Percentiles rank a stretch among this genome's conserved stretches.
Conservation (phyloP, 2,888 invertebrate species). For the Lycia hirtaria region DNA sequence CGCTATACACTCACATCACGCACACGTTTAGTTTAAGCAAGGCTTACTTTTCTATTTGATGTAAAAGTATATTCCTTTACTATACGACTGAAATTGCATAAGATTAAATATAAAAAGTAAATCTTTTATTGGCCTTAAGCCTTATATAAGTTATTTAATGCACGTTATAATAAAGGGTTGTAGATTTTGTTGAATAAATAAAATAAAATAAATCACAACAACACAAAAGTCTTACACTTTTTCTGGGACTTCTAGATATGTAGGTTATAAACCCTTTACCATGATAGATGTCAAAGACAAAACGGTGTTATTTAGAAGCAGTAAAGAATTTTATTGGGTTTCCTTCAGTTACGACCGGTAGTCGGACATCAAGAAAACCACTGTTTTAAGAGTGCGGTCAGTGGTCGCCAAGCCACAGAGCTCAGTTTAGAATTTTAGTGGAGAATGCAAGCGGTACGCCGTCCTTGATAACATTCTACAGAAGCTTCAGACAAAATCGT, state of each 20-base stretch:
- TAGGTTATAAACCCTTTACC: conserved; percentile 5
- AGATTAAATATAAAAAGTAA: too few relatives aligned
- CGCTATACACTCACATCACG: too few relatives aligned
- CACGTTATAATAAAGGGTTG: too few relatives aligned
- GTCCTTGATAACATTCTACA: not conserved
- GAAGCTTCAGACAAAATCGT: not conserved
- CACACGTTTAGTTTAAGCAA: too few relatives aligned
- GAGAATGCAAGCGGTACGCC: not conserved
- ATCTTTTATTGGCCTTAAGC: too few relatives aligned
- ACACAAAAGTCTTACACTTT: too few relatives aligned
- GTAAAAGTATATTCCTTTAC: too few relatives aligned
- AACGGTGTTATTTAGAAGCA: conserved; percentile 19
- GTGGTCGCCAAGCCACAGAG: conserved; percentile 6
- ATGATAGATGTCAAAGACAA: conserved; percentile 1
- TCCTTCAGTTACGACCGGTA: conserved; percentile 15
- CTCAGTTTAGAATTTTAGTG: conserved; percentile 7
- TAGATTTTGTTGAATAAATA: not conserved
- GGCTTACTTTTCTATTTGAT: too few relatives aligned
- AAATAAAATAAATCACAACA: not conserved
- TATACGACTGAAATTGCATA: too few relatives aligned
- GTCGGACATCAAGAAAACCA: conserved; percentile 20
- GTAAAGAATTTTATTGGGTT: conserved; percentile 25
- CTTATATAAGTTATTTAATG: too few relatives aligned
- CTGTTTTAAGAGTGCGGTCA: conserved; percentile 12
- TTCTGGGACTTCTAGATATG: not conserved